phyloP scores from a whole-genome alignment of 1,140 invertebrate species.

The Euwallacea similis region DNA sequence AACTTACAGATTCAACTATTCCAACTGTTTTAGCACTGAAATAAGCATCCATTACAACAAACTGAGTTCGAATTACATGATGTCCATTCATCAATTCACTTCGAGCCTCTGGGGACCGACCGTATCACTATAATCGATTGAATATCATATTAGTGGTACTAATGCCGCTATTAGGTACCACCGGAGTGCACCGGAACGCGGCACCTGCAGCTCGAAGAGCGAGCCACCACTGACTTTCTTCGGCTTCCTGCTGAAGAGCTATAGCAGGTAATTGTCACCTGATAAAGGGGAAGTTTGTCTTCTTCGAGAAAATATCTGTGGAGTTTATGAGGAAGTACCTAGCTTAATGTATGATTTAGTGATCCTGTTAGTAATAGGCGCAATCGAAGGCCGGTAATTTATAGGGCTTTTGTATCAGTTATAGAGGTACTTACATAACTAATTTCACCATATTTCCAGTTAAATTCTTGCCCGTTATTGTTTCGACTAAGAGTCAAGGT shows the following conservation, averaged over 20 bases:
- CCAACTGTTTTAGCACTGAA: background rate
- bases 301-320: too few species aligned
- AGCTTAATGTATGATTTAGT: too few species aligned
- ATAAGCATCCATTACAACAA: background rate
- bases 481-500: background rate
- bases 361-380: background rate
- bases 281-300: too few species aligned
- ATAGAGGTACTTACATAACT: too few species aligned
- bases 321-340: too few species aligned
- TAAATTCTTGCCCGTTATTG: background rate
- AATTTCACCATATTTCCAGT: too few species aligned
- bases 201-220: slow-evolving; percentile 8
- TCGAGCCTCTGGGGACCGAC: background rate
- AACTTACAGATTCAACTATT: too few species aligned
- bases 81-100: background rate
- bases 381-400: too few species aligned
- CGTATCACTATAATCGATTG: background rate
- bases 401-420: too few species aligned
- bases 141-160: slow-evolving; percentile 12
- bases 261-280: background rate
- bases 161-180: background rate
- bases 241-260: slow-evolving; percentile 11
- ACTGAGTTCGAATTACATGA: background rate
- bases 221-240: slow-evolving; percentile 16
- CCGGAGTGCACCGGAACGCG: background rate